phyloP scores from a whole-genome alignment of 1,140 invertebrate genomes.

The Spodoptera litura region DNA sequence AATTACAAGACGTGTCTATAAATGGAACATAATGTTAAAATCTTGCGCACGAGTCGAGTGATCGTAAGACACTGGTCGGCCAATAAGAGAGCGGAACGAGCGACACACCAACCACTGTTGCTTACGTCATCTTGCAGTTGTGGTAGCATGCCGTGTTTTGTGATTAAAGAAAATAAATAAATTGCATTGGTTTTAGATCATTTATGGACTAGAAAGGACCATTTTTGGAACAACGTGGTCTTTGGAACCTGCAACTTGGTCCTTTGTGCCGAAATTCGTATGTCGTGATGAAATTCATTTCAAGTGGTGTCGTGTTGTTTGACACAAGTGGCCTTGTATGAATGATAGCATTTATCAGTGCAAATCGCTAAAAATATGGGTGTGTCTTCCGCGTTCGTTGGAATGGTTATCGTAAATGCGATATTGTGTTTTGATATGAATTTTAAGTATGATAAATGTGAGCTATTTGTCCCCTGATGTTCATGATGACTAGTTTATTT shows the following conservation, averaged over 20 bases:
- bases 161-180: not conserved
- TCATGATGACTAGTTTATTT: no score
- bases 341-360: slow-evolving; percentile 8
- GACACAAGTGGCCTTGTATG: not conserved
- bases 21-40: slow-evolving; percentile 35
- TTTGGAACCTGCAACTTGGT: no score
- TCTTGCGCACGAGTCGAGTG: slow-evolving; percentile 36
- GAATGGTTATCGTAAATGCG: not conserved
- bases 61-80: slow-evolving; percentile 62
- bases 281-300: no score
- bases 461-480: no score
- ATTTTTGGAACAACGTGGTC: no score
- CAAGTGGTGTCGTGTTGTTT: not conserved
- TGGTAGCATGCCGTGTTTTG: not conserved
- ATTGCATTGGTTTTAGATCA: no score
- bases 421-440: not conserved
- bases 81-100: slow-evolving; percentile 57
- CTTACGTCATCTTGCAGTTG: slow-evolving; percentile 7
- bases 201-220: no score
- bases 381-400: not conserved
- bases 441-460: no score
- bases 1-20: slow-evolving; percentile 8
- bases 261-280: no score
- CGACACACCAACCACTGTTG: slow-evolving; percentile 59
- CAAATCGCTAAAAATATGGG: slow-evolving; percentile 29